A percentile compares a stretch with the other conserved stretches of the same genome.
phyloP scores from a whole-genome alignment of 2,888 invertebrate genomes.

The Lasius platythorax region DNA sequence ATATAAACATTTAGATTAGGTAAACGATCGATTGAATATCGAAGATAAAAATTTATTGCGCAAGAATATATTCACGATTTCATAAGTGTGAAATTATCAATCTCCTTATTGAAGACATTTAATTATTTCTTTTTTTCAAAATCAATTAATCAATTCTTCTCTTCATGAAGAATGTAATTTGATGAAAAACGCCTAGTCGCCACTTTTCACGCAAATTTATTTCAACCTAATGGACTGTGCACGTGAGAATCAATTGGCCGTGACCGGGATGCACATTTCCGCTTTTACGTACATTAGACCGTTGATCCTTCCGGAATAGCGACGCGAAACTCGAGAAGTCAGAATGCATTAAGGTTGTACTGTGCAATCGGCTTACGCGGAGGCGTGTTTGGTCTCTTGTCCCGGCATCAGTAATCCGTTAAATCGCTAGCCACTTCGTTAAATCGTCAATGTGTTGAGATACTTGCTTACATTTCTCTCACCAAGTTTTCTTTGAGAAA shows the following conservation, averaged over 20 bases:
- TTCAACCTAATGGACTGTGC: slow-evolving; percentile 35
- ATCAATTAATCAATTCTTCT: slow-evolving; percentile 6
- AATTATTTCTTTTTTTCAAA: not conserved
- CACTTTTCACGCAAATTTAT: slow-evolving; percentile 34
- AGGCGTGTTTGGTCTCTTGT: slow-evolving; percentile 17
- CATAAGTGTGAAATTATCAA: no score
- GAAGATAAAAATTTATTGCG: not conserved
- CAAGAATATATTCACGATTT: not conserved
- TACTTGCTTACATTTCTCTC: not conserved
- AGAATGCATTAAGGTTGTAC: slow-evolving; percentile 8
- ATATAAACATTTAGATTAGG: not conserved
- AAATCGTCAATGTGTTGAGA: slow-evolving; percentile 3
- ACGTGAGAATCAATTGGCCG: slow-evolving; percentile 52
- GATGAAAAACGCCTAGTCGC: not conserved
- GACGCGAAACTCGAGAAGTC: slow-evolving; percentile 30
- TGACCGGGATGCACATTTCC: slow-evolving; percentile 59
- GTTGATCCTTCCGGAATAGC: slow-evolving; percentile 39
- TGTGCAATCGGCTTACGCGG: slow-evolving; percentile 28
- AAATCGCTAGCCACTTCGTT: slow-evolving; percentile 34
- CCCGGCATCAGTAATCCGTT: slow-evolving; percentile 23
- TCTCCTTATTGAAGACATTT: not conserved
- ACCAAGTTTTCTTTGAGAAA: not conserved
- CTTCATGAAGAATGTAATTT: not conserved
- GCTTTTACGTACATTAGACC: slow-evolving; percentile 51
- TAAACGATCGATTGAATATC: not conserved